Conservation (phyloP, 2,888 invertebrate species). For the Andricus quercusramuli region DNA sequence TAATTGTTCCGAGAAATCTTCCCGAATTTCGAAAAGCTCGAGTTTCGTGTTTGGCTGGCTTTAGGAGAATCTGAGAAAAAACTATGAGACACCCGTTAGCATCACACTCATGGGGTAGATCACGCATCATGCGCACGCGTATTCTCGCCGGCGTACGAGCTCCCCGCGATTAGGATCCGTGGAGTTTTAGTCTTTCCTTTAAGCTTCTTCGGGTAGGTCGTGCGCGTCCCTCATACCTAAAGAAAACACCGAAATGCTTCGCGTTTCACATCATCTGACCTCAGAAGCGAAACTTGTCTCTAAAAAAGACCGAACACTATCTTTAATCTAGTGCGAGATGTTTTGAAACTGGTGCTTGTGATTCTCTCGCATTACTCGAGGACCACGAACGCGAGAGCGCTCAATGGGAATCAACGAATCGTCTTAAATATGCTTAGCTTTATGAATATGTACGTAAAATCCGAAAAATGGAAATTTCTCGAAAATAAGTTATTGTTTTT, state of each 20-base stretch:
- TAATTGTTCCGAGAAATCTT: not conserved
- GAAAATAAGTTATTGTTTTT: not conserved
- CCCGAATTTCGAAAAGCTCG: not conserved
- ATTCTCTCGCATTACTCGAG: conserved; percentile 14
- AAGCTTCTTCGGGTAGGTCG: conserved; percentile 52
- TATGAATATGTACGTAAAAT: conserved; percentile 18
- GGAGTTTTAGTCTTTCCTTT: conserved; percentile 65
- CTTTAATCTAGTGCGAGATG: not conserved
- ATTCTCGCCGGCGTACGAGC: conserved; percentile 57
- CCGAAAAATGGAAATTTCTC: not conserved
- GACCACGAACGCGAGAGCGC: conserved; percentile 8
- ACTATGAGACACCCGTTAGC: conserved; percentile 59
- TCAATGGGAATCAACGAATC: conserved; percentile 22
- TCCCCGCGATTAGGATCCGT: conserved; percentile 64
- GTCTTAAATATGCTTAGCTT: conserved; percentile 23
- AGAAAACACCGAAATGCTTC: conserved; percentile 48
- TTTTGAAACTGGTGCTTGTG: conserved; percentile 16
- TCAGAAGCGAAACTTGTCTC: conserved; percentile 5
- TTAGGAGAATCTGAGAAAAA: not conserved
- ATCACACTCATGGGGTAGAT: conserved; percentile 54
- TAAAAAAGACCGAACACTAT: not conserved
- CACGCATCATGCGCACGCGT: conserved; percentile 54
- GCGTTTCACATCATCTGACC: conserved; percentile 42
- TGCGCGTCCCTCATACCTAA: conserved; percentile 53
- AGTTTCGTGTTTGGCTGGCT: not conserved